Conservation (phyloP, 2,797 vertebrate species). For the Ataeniobius toweri region DNA sequence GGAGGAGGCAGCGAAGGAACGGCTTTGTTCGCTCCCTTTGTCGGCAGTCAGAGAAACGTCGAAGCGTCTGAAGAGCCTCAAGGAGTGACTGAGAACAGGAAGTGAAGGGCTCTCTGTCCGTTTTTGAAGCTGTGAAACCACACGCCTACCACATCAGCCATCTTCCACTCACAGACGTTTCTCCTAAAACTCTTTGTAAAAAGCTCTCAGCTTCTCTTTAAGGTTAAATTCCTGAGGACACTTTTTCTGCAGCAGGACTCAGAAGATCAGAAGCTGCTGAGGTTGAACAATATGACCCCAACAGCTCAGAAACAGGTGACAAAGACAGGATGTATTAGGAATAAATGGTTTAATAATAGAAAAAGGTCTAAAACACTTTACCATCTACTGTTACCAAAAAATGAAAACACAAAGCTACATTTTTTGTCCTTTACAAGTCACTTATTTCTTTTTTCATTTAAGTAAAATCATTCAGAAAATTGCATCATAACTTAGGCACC, state of each 20-base stretch:
- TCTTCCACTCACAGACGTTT: conserved; percentile 42
- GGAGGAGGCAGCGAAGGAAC: neutral
- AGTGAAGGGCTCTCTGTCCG: conserved; percentile 72
- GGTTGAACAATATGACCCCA: neutral
- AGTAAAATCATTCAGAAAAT: conserved; percentile 72
- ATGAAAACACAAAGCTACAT: conserved; percentile 68
- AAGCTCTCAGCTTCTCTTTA: neutral
- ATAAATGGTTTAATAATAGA: conserved; percentile 76
- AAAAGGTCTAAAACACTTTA: conserved; percentile 67
- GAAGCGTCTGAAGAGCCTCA: conserved; percentile 9
- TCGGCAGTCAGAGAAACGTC: neutral
- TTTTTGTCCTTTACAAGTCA: conserved; percentile 63
- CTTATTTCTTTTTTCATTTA: conserved; percentile 29
- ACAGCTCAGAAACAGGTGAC: neutral
- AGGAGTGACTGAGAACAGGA: conserved; percentile 59
- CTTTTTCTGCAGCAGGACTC: neutral
- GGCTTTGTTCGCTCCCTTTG: neutral
- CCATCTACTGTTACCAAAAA: conserved; percentile 69
- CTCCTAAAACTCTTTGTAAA: conserved; percentile 30
- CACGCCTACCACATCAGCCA: conserved; percentile 41
- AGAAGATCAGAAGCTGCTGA: neutral
- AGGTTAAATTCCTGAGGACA: conserved; percentile 3
- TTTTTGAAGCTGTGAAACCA: conserved; percentile 58
- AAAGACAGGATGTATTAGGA: conserved; percentile 24
- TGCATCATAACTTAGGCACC: conserved; percentile 79